Base-by-base conservation (phyloP, 1,140 invertebrate genomes). In the Contarinia nasturtii region DNA sequence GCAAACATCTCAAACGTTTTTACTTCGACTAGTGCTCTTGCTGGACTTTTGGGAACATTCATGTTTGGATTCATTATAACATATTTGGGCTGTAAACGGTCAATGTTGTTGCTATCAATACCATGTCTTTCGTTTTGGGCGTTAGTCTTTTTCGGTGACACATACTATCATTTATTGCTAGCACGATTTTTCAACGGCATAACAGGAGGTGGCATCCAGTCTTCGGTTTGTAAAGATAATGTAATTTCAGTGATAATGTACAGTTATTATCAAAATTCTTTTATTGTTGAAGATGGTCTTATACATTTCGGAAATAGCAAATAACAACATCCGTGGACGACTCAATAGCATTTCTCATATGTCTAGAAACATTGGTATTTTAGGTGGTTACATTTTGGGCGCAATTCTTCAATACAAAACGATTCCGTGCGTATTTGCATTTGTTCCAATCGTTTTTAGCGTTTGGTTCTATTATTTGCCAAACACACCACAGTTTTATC, bases 341-440 rank as follows among this genome's bases (percentile, higher is more conserved):
- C 64, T 93, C 1, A 86, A 85, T 0, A 79, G 86, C 0, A 77
- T 84, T 57, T 82, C 89, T 50, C 85, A 89, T 60, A 60, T 91
- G 2, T 81, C 81, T 47, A 70, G 91, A 1, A 83, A 82, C 10
- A 57, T 81, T n/a, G 88, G 88, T 0, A 86, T 88, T 36, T 64
- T 90, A 0, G 67, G 78, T 27, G 78, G 79, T 0, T 91, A 81
- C 58, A 66, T 79, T 1, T 54, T 87, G 0, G 87, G 86, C 11
- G 67, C 75, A 2, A 67, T 69, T 51, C 65, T 77, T 0, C 63
- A 66, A 21, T 88, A 78, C 73, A 65, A 69, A 22, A 59, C 64
- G 0, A 63, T 92, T 17, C 79, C 82, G 1, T 63, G 79, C 1
- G 53, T 79, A n/a, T 79, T 78, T 44, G 72, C 74, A 0, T 48